A percentile compares a stretch with the other conserved stretches of the same genome.
Evolutionary conservation across 2,888 invertebrate species (phyloP).

Genomic region (Dyspetes luteomarginatus): DNA sequence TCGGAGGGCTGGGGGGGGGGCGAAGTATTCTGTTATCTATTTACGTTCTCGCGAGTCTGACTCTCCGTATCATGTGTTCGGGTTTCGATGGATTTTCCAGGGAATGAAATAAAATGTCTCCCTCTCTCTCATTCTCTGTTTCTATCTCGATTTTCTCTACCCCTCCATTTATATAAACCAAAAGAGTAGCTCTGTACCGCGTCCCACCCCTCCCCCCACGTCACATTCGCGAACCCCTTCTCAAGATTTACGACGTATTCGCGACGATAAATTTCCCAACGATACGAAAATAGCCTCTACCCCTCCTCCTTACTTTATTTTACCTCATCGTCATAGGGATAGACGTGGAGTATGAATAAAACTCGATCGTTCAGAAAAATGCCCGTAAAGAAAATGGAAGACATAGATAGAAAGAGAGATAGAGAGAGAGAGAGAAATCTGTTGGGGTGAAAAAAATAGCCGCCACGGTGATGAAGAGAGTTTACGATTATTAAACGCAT

Average conservation of each 20-base stretch:
- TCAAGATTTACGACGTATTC: constrained; percentile 60
- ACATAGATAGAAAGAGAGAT: not conserved
- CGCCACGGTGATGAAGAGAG: not conserved
- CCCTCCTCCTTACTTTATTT: not conserved
- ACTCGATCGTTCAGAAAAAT: constrained; percentile 3
- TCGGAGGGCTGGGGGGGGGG: not conserved
- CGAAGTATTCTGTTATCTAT: constrained; percentile 59
- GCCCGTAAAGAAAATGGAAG: not conserved
- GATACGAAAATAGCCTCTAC: constrained; percentile 55
- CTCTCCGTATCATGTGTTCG: constrained; percentile 2
- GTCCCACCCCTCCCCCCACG: too few species aligned
- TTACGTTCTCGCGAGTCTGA: constrained; percentile 43
- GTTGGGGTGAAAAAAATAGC: not conserved
- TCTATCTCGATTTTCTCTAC: constrained; percentile 32
- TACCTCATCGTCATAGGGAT: not conserved
- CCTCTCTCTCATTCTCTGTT: constrained; percentile 22
- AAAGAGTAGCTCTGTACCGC: constrained; percentile 2
- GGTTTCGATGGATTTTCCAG: constrained; percentile 53
- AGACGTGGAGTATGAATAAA: constrained; percentile 6
- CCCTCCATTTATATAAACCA: not conserved
- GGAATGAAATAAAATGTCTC: constrained; percentile 53
- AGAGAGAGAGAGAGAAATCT: not conserved
- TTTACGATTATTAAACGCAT: constrained; percentile 35
- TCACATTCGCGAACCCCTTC: constrained; percentile 7
- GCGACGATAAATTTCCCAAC: constrained; percentile 59